A percentile compares a stretch with the other conserved stretches of the same genome.
phyloP scores from a whole-genome alignment of 2,888 invertebrate genomes.

The Leptinotarsa rubiginosa region DNA sequence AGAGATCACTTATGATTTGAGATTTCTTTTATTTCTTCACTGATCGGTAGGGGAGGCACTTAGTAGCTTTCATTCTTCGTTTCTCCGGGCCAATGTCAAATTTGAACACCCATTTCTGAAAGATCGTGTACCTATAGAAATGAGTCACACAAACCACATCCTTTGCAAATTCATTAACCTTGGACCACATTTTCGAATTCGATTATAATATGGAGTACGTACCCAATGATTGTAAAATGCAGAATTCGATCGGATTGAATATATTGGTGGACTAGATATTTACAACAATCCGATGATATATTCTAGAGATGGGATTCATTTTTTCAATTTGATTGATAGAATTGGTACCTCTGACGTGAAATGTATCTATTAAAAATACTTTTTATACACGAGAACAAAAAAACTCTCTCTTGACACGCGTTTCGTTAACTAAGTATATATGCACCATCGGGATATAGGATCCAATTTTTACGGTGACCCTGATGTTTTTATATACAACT shows the following conservation, averaged over 20 bases:
- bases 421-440: no score
- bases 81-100: not conserved
- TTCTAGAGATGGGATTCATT: not conserved
- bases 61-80: not conserved
- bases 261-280: not conserved
- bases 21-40: no score
- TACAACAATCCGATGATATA: not conserved
- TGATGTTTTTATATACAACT: no score
- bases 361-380: no score
- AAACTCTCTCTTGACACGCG: no score
- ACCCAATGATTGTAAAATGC: constrained; percentile 5
- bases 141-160: constrained; percentile 15
- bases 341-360: no score
- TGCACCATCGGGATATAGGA: no score
- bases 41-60: not conserved
- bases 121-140: constrained; percentile 3
- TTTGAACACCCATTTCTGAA: constrained; percentile 1
- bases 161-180: constrained; percentile 17
- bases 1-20: no score
- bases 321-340: no score
- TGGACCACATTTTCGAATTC: constrained; percentile 6
- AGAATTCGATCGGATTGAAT: not conserved
- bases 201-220: constrained; percentile 4
- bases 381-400: no score
- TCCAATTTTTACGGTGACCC: no score